These are phyloP conservation scores for Nipponia nippon DNA, from an alignment of 2,113 vertebrate genomes.

Conservation along the genomic window DNA sequence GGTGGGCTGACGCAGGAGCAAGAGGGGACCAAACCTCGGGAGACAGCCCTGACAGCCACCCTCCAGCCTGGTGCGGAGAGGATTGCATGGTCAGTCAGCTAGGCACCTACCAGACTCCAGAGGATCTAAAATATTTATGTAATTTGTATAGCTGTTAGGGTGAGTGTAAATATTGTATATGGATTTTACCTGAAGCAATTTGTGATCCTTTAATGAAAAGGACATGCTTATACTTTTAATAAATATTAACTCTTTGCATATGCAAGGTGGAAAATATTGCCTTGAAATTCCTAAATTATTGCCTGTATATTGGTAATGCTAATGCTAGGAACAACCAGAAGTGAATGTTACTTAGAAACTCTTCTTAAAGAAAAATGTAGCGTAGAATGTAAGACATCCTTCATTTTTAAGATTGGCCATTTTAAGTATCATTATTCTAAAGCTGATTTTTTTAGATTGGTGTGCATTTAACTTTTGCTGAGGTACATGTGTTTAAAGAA, in stretches of 20 bases:
- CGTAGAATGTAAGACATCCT: background rate
- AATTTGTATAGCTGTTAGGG: background rate
- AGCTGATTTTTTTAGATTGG: slow-evolving; percentile 9
- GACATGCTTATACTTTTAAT: slow-evolving; percentile 20
- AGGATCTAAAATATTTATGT: background rate
- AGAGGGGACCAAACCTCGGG: background rate
- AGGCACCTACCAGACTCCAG: background rate
- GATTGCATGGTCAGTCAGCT: background rate
- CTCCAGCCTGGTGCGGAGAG: background rate
- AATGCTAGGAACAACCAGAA: slow-evolving; percentile 39
- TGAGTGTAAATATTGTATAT: slow-evolving; percentile 59
- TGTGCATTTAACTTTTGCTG: slow-evolving; percentile 3
- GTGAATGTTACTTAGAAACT: slow-evolving; percentile 41
- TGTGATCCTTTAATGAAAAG: slow-evolving; percentile 14
- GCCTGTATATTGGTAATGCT: slow-evolving; percentile 43
- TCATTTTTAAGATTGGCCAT: background rate
- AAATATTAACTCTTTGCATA: slow-evolving; percentile 41
- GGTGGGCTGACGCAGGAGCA: background rate
- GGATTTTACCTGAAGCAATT: slow-evolving; percentile 21
- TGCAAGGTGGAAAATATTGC: slow-evolving; percentile 51
- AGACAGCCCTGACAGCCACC: background rate
- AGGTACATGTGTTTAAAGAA: background rate
- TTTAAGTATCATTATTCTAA: slow-evolving; percentile 6
- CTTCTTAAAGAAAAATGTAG: background rate
- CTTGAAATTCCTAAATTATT: slow-evolving; percentile 54